Evolutionary conservation across 2,797 vertebrate genomes (phyloP), one percentile per base, ranked within the genome.

Genomic region (Xerus rutilus): DNA sequence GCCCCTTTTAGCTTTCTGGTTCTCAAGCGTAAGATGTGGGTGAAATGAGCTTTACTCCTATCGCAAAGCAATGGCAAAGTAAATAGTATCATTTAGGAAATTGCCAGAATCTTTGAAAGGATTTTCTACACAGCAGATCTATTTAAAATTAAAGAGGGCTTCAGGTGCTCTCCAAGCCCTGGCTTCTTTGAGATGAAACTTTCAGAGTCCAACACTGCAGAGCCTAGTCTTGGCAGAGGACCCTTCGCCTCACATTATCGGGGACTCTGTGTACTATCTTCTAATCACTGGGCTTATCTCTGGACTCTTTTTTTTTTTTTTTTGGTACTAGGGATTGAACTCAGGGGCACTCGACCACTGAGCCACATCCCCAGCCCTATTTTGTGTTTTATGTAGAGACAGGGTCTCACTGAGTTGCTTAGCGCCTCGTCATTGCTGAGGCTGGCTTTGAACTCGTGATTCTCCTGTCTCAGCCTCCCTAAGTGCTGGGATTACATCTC

Each of bases 221-320:
- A 49, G 0, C 21, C 32, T 2, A 2, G 1, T 7, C 64, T 7
- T 64, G 39, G 45, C n/a, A 45, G 47, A 89, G 14, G 69, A 39
- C 7, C 6, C 1, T 3, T 8, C 65, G 28, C 43, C 43, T 94
- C 77, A 23, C 17, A 13, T 77, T 88, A 10, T 15, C 54, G 73
- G 87, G 62, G 59, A 77, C 47, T 62, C 69, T 3, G 2, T 2
- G 0, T 83, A 39, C 67, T 90, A 35, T 69, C 39, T 89, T 73
- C 32, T 93, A 45, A 6, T 67, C 82, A 72, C 18, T n/a, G 85
- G 64, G 32, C 91, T 86, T 92, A 89, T 96, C 97, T 95, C 64
- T 52, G 88, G 77, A 43, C 59, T 74, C 45, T 72, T 69, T 54
- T n/a, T n/a, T n/a, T n/a, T n/a, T n/a, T n/a, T n/a, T n/a, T n/a